Evolutionary conservation across 2,888 invertebrate genomes (phyloP).

Genomic region (Drosophila barbarae): DNA sequence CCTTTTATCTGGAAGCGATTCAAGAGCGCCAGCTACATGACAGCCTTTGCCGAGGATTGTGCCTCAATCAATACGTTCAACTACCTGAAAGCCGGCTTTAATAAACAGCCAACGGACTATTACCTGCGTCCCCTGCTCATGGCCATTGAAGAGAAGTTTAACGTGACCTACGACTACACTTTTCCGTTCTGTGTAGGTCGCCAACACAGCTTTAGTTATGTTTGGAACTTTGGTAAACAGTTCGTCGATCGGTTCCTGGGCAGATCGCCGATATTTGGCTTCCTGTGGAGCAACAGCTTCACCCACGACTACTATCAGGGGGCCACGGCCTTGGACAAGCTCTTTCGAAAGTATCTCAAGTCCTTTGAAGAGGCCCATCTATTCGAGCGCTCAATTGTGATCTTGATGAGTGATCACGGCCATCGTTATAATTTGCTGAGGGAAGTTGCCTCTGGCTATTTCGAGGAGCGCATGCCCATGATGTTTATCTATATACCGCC

Average conservation of each 20-base stretch:
- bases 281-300: conserved; percentile 88
- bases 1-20: conserved; percentile 88
- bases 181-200: conserved; percentile 82
- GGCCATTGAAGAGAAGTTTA: conserved; percentile 82
- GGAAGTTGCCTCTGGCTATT: conserved; percentile 84
- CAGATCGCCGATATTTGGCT: conserved; percentile 84
- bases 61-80: conserved; percentile 84
- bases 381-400: conserved; percentile 82
- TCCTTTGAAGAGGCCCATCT: conserved; percentile 82
- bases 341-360: conserved; percentile 82
- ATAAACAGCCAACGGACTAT: conserved; percentile 87
- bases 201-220: conserved; percentile 82
- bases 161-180: conserved; percentile 78
- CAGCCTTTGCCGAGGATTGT: conserved; percentile 89
- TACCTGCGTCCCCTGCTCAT: conserved; percentile 87
- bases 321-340: conserved; percentile 83
- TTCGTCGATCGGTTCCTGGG: conserved; percentile 83
- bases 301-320: conserved; percentile 85
- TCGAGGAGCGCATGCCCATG: conserved; percentile 88
- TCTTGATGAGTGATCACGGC: conserved; percentile 89
- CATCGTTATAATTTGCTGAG: conserved; percentile 85
- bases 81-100: conserved; percentile 85
- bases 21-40: conserved; percentile 84
- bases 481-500: conserved; percentile 85
- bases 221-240: conserved; percentile 84